Conservation (phyloP, 1,140 invertebrate species). For the Brachionus koreanus region DNA sequence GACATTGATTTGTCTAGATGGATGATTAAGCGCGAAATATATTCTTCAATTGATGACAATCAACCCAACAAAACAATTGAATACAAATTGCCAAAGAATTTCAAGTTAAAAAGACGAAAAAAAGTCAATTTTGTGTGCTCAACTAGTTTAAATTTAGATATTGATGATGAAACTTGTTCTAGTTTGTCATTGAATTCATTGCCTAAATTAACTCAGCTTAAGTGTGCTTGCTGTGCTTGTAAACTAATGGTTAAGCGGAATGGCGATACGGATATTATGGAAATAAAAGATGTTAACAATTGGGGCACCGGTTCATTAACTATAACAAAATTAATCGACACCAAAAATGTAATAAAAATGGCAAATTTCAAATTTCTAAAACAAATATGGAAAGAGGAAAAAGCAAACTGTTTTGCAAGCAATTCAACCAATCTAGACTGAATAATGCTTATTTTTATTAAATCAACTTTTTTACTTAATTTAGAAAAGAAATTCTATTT, state of each 20-base stretch:
- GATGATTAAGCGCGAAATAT: background rate
- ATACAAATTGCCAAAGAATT: conserved; percentile 16
- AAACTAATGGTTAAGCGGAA: conserved; percentile 14
- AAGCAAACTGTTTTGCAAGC: background rate
- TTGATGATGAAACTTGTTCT: background rate
- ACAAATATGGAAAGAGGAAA: background rate
- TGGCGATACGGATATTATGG: background rate
- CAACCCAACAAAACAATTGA: background rate
- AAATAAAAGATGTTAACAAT: background rate
- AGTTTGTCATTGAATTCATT: background rate
- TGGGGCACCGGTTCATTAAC: background rate
- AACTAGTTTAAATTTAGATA: background rate
- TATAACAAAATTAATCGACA: conserved; percentile 18
- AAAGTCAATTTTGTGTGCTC: conserved; percentile 3
- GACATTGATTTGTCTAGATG: conserved; percentile 32
- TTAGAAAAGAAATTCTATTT: no score
- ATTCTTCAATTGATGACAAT: background rate
- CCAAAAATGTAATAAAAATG: background rate
- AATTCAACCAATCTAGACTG: background rate
- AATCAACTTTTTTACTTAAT: no score
- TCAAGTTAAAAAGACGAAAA: conserved; percentile 29
- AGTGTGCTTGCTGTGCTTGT: conserved; percentile 17
- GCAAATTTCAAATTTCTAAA: conserved; percentile 17
- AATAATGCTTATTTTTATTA: no score
- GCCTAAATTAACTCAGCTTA: conserved; percentile 11